Base-by-base conservation (phyloP, 2,888 invertebrate genomes). In the Lottia gigantea region DNA sequence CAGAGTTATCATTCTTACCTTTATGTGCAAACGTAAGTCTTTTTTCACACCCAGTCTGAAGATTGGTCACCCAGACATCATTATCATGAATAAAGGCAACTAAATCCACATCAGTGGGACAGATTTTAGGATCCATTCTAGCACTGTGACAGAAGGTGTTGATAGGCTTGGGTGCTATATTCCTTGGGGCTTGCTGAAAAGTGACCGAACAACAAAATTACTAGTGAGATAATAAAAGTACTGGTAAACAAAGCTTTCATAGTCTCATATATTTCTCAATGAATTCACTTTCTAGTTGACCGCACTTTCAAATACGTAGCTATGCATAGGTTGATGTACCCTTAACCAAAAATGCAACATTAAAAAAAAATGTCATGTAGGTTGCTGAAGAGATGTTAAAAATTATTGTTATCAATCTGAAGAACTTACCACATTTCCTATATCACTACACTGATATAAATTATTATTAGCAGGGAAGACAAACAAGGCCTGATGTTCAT, bases 391-490 rank as follows among this genome's bases (percentile, higher is more conserved):
- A 40, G 40, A 40, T 8, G 31, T 4, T 31, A 6, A 40, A 40
- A 40, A 4, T 40, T 6, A 40, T 3, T 40, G n/a, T 8, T 40
- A 8, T 40, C 40, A 4, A 40, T 8, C 8, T 40, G 11, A 40
- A 40, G 40, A 40, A 40, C 55, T 23, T 19, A 55, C 55, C 71
- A 80, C 80, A 49, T 70, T 67, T n/a, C 77, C 62, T 78, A 92
- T 92, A 86, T 95, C 94, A 70, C 92, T 89, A 85, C 96, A 96
- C 70, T 95, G 94, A 88, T 95, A 97, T 75, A 98, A 90, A 73
- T 94, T 94, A 70, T 95, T 94, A 0, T 94, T 93, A 73, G 96
- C 95, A 16, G 97, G 95, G 89, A 97, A 97, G 72, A 97, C 93
- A 80, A 98, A 93, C 83, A 94, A 93, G 40, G 96, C 96, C 31